These are phyloP conservation scores for Pocillopora verrucosa DNA, from an alignment of 64 coral and sea anemone species.

Conservation along the genomic window DNA sequence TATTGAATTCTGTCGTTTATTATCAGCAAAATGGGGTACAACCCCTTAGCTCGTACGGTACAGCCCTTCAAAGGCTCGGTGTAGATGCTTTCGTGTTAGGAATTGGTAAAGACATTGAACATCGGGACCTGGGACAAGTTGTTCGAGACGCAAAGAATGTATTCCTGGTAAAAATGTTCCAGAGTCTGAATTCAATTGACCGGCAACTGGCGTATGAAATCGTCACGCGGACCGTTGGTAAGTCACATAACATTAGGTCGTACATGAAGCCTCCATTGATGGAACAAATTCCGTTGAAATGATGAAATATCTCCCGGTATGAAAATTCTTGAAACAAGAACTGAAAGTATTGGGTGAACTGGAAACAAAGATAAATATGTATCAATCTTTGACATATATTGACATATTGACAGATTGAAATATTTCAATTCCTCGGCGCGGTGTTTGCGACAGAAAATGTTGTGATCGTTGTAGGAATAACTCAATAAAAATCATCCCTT, in stretches of 20 bases:
- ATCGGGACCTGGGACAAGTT: constrained; percentile 31
- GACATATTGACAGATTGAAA: no score
- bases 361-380: no score
- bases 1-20: not conserved
- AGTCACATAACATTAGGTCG: not conserved
- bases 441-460: no score
- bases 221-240: not conserved
- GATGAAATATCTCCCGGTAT: no score
- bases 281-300: no score
- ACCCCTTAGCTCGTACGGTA: not conserved
- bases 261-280: no score
- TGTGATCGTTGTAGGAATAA: no score
- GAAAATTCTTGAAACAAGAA: no score
- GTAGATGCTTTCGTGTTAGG: constrained; percentile 65
- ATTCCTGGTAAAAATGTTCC: constrained; percentile 30
- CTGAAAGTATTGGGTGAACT: no score
- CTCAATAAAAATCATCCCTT: no score
- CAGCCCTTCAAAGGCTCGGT: constrained; percentile 30
- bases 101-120: constrained; percentile 26
- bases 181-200: constrained; percentile 1
- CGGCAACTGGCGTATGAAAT: constrained; percentile 11
- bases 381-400: no score
- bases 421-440: no score
- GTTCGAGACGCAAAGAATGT: constrained; percentile 63
- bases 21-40: not conserved